These are phyloP conservation scores for Alviniconcha marisindica DNA, from an alignment of 1,140 invertebrate species.

Conservation along the genomic window DNA sequence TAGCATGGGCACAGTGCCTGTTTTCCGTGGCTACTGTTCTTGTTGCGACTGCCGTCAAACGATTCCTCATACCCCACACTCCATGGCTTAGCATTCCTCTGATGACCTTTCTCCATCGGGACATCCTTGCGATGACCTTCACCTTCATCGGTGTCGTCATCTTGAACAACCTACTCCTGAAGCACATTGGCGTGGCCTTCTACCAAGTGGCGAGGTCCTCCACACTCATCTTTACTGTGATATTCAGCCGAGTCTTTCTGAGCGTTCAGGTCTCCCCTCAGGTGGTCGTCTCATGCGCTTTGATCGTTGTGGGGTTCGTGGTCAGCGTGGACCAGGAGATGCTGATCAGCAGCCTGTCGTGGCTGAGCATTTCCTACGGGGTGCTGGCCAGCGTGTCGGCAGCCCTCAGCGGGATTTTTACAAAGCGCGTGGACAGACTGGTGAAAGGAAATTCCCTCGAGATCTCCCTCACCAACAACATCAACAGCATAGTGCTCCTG, in stretches of 20 bases:
- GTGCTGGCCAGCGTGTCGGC: conserved; percentile 71
- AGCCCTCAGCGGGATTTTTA: conserved; percentile 71
- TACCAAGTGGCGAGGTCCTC: conserved; percentile 75
- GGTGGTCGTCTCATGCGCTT: conserved; percentile 64
- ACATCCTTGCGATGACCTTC: conserved; percentile 67
- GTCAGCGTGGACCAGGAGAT: conserved; percentile 73
- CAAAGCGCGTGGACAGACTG: conserved; percentile 58
- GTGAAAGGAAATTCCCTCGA: conserved; percentile 64
- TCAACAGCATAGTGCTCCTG: conserved; percentile 69
- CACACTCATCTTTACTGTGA: conserved; percentile 73
- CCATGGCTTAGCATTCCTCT: conserved; percentile 51
- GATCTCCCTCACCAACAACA: conserved; percentile 68
- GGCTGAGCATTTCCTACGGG: conserved; percentile 71
- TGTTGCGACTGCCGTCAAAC: conserved; percentile 30
- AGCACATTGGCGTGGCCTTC: conserved; percentile 73
- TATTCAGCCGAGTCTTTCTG: conserved; percentile 67
- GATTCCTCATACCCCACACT: conserved; percentile 31
- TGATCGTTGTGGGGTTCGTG: conserved; percentile 71
- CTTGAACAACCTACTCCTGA: conserved; percentile 74
- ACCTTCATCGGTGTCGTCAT: conserved; percentile 67
- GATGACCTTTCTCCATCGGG: conserved; percentile 52
- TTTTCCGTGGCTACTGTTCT: conserved; percentile 55
- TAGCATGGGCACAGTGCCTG: conserved; percentile 71
- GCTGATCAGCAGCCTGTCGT: conserved; percentile 64
- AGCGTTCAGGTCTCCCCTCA: conserved; percentile 55